These are phyloP conservation scores for Lacanobia wlatinum DNA, from an alignment of 2,888 invertebrate species.

Conservation along the genomic window DNA sequence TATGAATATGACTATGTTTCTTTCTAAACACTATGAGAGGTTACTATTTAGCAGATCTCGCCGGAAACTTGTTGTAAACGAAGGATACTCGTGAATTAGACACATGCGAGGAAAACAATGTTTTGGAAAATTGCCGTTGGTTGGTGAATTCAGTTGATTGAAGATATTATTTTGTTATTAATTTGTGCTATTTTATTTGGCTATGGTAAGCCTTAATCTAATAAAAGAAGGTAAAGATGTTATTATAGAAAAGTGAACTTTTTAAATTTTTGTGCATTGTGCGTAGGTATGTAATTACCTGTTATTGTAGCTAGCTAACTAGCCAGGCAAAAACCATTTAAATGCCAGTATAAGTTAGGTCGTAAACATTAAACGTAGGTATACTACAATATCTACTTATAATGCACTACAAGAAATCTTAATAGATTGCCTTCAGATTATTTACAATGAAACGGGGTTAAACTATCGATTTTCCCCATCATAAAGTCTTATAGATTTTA, in stretches of 20 bases:
- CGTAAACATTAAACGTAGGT: too few species aligned
- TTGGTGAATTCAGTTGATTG: slow-evolving; percentile 9
- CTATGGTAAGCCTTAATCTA: background rate
- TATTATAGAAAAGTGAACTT: background rate
- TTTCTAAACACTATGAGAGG: slow-evolving; percentile 35
- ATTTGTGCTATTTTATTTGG: background rate
- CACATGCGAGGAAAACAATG: slow-evolving; percentile 36
- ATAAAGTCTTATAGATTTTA: too few species aligned
- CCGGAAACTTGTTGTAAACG: slow-evolving; percentile 31
- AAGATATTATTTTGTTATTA: background rate
- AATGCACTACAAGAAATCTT: too few species aligned
- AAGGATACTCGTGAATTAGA: slow-evolving; percentile 39
- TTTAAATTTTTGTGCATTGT: background rate
- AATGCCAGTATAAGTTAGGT: background rate
- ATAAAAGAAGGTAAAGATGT: background rate
- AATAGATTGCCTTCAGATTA: background rate
- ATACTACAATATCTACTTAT: too few species aligned
- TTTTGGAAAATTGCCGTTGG: slow-evolving; percentile 8
- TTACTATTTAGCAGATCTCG: slow-evolving; percentile 39
- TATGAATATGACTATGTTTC: slow-evolving; percentile 52
- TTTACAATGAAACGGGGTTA: background rate
- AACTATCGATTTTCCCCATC: background rate
- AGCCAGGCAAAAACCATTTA: background rate
- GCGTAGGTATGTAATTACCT: background rate
- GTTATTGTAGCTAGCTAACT: background rate